Conservation (phyloP, 2,888 invertebrate species). For the Atethmia centrago region DNA sequence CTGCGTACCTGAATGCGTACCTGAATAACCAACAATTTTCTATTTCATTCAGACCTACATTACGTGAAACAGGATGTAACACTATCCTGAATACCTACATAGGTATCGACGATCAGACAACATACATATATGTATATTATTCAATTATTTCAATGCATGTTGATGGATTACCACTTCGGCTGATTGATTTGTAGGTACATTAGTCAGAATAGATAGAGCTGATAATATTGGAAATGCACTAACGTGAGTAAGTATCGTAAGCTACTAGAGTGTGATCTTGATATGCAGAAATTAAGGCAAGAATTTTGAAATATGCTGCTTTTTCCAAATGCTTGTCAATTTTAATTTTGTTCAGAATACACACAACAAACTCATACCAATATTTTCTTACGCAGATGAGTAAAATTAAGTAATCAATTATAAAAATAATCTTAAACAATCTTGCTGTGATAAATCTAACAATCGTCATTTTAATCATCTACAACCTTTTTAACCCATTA, state of each 20-base stretch:
- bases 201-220: background rate
- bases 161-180: slow-evolving; percentile 38
- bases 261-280: no score
- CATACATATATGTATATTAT: no score
- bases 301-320: background rate
- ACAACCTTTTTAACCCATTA: background rate
- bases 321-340: background rate
- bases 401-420: no score
- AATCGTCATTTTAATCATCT: background rate
- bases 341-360: no score
- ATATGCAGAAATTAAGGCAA: background rate
- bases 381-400: background rate
- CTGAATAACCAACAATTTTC: no score
- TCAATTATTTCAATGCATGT: slow-evolving; percentile 1
- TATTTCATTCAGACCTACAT: no score
- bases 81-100: no score
- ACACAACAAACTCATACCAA: background rate
- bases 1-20: no score
- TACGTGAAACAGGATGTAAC: no score
- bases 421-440: no score
- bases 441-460: background rate
- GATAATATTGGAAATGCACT: slow-evolving; percentile 2
- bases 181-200: slow-evolving; percentile 13
- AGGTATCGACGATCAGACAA: no score
- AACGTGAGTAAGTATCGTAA: no score